phyloP scores from a whole-genome alignment of 1,140 invertebrate genomes.

The Solen grandis region DNA sequence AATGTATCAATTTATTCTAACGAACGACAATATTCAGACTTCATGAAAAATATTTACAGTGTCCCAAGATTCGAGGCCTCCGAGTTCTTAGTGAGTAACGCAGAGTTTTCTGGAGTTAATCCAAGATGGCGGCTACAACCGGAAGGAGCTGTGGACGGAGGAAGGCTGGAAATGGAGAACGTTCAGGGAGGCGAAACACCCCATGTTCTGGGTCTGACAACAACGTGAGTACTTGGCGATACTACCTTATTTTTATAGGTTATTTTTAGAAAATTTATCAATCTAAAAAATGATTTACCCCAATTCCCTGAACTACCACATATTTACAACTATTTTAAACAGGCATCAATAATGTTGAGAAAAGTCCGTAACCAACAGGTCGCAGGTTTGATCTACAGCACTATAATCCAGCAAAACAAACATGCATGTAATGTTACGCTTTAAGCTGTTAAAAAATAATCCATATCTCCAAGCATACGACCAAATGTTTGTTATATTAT shows the following conservation, averaged over 20 bases:
- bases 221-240: slow-evolving; percentile 73
- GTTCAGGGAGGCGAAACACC: slow-evolving; percentile 75
- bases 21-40: not conserved
- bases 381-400: too few relatives aligned
- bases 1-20: not conserved
- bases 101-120: slow-evolving; percentile 79
- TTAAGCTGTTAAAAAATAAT: too few relatives aligned
- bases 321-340: not conserved
- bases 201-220: slow-evolving; percentile 79
- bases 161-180: slow-evolving; percentile 79
- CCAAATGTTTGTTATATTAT: too few relatives aligned
- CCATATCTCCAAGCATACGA: too few relatives aligned
- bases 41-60: slow-evolving; percentile 60
- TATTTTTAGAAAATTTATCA: not conserved
- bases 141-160: slow-evolving; percentile 73
- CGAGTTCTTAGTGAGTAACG: slow-evolving; percentile 78
- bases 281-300: not conserved
- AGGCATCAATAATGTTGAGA: not conserved
- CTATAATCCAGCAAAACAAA: too few relatives aligned
- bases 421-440: too few relatives aligned
- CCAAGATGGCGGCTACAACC: slow-evolving; percentile 74
- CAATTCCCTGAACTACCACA: not conserved
- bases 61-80: slow-evolving; percentile 78
- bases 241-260: not conserved
- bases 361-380: not conserved